A percentile compares a stretch with the other conserved stretches of the same genome.
Evolutionary conservation across 2,888 invertebrate species (phyloP).

Genomic region (Leucania comma): DNA sequence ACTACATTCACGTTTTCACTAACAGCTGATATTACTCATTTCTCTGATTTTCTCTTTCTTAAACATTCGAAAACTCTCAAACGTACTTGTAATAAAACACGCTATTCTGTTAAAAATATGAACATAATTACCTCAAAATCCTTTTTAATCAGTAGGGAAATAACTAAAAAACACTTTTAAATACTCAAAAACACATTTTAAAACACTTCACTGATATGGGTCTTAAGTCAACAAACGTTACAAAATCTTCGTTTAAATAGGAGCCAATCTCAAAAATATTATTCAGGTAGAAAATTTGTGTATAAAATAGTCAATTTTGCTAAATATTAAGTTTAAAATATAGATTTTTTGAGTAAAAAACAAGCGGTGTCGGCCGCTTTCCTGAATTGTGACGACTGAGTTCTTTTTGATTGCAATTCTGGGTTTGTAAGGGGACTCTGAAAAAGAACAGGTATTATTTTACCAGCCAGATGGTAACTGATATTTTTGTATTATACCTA

Average conservation of each 20-base stretch:
- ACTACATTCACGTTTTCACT: not conserved
- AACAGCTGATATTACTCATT: constrained; percentile 27
- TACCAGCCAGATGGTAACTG: not conserved
- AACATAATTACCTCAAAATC: constrained; percentile 48
- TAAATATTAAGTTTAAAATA: constrained; percentile 68
- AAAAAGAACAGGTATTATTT: constrained; percentile 23
- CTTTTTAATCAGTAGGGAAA: constrained; percentile 15
- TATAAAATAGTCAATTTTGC: constrained; percentile 70
- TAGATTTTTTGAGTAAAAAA: constrained; percentile 69
- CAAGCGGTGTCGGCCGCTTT: constrained; percentile 63
- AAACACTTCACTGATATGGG: constrained; percentile 58
- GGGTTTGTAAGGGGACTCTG: not conserved
- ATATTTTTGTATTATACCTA: not conserved
- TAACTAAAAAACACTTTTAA: constrained; percentile 39
- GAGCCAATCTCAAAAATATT: constrained; percentile 67
- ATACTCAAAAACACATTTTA: constrained; percentile 47
- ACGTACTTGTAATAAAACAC: not conserved
- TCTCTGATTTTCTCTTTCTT: not conserved
- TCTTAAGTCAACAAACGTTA: constrained; percentile 50
- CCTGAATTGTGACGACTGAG: constrained; percentile 53
- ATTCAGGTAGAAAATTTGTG: constrained; percentile 66
- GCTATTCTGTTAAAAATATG: not conserved
- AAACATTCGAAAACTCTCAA: not conserved
- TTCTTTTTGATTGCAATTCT: constrained; percentile 62
- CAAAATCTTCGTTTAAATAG: constrained; percentile 58